phyloP scores from a whole-genome alignment of 2,113 vertebrate species.

The Entelurus aequoreus region DNA sequence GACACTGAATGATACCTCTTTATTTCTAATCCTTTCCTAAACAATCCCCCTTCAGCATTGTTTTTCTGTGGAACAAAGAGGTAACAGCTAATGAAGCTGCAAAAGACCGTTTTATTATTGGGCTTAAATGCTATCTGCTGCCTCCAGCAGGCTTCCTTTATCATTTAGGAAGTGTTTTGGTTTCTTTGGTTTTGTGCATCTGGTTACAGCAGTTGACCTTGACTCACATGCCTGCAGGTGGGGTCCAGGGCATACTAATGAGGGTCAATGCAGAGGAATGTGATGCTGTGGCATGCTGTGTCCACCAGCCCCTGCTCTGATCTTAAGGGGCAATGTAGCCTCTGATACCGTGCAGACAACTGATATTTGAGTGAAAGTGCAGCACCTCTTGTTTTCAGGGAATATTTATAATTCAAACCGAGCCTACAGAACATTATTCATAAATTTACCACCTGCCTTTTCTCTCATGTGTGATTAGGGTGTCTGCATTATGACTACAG shows the following conservation, averaged over 20 bases:
- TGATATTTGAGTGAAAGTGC: constrained; percentile 12
- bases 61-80: constrained; percentile 22
- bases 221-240: constrained; percentile 57
- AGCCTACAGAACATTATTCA: not conserved
- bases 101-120: constrained; percentile 18
- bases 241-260: constrained; percentile 61
- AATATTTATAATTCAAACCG: not conserved
- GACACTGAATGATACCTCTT: constrained; percentile 34
- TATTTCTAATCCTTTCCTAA: constrained; percentile 47
- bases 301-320: constrained; percentile 39
- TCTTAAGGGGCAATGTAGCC: constrained; percentile 30
- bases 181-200: constrained; percentile 22
- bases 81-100: constrained; percentile 40
- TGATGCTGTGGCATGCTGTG: constrained; percentile 34
- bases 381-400: not conserved
- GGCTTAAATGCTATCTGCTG: constrained; percentile 20
- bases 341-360: constrained; percentile 35
- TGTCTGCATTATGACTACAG: constrained; percentile 95
- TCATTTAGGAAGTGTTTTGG: constrained; percentile 38
- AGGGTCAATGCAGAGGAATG: constrained; percentile 44
- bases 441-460: constrained; percentile 18
- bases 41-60: constrained; percentile 34
- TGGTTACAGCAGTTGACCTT: constrained; percentile 60
- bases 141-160: constrained; percentile 15
- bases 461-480: constrained; percentile 71